phyloP scores from a whole-genome alignment of 2,888 invertebrate species.

The Perizoma flavofasciatum region DNA sequence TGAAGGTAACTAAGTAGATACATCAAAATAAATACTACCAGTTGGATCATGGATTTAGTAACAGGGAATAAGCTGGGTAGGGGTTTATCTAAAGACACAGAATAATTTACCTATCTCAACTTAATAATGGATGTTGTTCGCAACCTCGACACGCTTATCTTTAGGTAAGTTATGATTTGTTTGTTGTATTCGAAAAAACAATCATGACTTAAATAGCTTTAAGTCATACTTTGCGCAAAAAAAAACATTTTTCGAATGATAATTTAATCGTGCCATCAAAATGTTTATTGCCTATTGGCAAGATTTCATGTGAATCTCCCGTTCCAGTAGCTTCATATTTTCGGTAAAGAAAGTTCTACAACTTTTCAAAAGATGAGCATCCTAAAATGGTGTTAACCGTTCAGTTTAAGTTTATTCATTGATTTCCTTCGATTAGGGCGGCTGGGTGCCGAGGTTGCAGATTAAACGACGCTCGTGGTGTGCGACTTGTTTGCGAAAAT shows the following conservation, averaged over 20 bases:
- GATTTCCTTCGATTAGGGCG: slow-evolving; percentile 58
- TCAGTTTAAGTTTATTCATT: slow-evolving; percentile 57
- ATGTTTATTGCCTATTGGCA: too few relatives aligned
- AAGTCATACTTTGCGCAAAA: too few relatives aligned
- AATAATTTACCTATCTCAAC: slow-evolving; percentile 15
- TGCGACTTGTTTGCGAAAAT: slow-evolving; percentile 71
- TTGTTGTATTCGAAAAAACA: slow-evolving; percentile 7
- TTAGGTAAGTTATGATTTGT: slow-evolving; percentile 2
- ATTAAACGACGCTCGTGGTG: slow-evolving; percentile 52
- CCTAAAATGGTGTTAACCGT: slow-evolving; percentile 19
- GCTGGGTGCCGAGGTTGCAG: slow-evolving; percentile 57
- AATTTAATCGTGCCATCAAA: too few relatives aligned
- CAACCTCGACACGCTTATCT: slow-evolving; percentile 10
- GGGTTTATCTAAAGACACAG: slow-evolving; percentile 3
- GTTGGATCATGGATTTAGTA: too few relatives aligned
- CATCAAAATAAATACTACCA: neutral
- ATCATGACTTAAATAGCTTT: too few relatives aligned
- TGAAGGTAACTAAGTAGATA: too few relatives aligned
- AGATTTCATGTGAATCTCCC: too few relatives aligned
- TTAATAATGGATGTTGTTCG: slow-evolving; percentile 12
- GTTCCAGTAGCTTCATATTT: slow-evolving; percentile 13
- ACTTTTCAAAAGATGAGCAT: slow-evolving; percentile 15
- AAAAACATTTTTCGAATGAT: neutral
- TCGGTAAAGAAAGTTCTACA: slow-evolving; percentile 2
- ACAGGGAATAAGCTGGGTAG: slow-evolving; percentile 3